phyloP scores from a whole-genome alignment of 2,888 invertebrate species.

The Stenodera caucasica region DNA sequence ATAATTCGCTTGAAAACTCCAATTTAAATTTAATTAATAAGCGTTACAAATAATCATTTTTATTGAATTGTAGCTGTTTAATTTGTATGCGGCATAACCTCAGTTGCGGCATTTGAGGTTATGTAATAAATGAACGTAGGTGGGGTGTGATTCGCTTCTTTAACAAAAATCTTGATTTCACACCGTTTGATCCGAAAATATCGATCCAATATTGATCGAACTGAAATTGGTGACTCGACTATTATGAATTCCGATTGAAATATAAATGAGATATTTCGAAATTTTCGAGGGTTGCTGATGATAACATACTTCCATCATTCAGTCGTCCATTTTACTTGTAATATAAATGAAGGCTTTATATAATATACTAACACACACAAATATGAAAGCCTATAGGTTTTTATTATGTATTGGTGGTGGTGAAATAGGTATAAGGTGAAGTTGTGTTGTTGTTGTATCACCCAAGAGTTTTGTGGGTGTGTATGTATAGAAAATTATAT shows the following conservation, averaged over 20 bases:
- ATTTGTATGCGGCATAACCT: too few relatives aligned
- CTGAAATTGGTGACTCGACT: slow-evolving; percentile 1
- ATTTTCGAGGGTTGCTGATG: not conserved
- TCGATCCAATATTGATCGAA: not conserved
- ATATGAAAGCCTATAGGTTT: too few relatives aligned
- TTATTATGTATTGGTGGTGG: slow-evolving; percentile 1
- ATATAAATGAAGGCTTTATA: slow-evolving; percentile 23
- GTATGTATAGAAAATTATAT: slow-evolving; percentile 45
- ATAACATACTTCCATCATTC: not conserved
- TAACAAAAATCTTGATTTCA: too few relatives aligned
- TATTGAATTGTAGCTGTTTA: too few relatives aligned
- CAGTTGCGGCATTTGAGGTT: too few relatives aligned
- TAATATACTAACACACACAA: too few relatives aligned
- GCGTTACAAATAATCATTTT: too few relatives aligned
- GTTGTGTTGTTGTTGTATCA: slow-evolving; percentile 19
- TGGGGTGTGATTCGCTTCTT: too few relatives aligned
- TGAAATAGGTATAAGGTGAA: slow-evolving; percentile 25
- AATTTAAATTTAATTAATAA: too few relatives aligned
- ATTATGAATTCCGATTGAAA: not conserved
- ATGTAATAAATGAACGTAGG: too few relatives aligned
- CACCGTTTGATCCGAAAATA: not conserved
- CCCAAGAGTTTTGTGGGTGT: slow-evolving; percentile 40
- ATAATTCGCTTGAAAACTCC: too few relatives aligned
- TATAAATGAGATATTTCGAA: not conserved
- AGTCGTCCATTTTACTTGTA: slow-evolving; percentile 25